A percentile compares a stretch with the other conserved stretches of the same genome.
phyloP scores from a whole-genome alignment of 1,140 invertebrate genomes.

The Aricia agestis region DNA sequence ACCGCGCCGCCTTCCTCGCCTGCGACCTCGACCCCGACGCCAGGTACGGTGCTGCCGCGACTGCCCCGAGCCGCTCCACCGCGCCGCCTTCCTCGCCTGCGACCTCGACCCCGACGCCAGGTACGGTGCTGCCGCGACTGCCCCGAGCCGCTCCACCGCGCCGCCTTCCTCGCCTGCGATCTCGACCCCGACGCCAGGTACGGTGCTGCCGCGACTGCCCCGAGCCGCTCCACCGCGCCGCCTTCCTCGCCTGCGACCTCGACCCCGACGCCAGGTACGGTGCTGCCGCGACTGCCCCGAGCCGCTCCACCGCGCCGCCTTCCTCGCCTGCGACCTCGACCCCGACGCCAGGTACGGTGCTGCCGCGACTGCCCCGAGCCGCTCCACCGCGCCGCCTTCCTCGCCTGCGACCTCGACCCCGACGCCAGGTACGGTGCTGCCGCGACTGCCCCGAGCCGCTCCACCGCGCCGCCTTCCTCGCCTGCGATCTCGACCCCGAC shows the following conservation, averaged over 20 bases:
- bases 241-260: conserved; percentile 91
- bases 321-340: conserved; percentile 97
- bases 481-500: conserved; percentile 95
- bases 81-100: conserved; percentile 91
- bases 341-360: conserved; percentile 90
- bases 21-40: conserved; percentile 92
- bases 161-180: conserved; percentile 93
- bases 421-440: conserved; percentile 91
- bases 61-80: conserved; percentile 92
- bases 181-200: conserved; percentile 90
- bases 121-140: conserved; percentile 89
- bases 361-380: conserved; percentile 91
- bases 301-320: conserved; percentile 90
- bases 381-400: conserved; percentile 92
- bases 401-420: conserved; percentile 95
- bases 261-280: conserved; percentile 89
- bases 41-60: conserved; percentile 87
- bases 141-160: conserved; percentile 90
- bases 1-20: conserved; percentile 91
- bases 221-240: conserved; percentile 90
- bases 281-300: conserved; percentile 93
- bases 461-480: conserved; percentile 92
- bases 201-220: conserved; percentile 91
- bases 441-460: conserved; percentile 90
- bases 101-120: conserved; percentile 91